Base-by-base conservation (phyloP, 2,113 vertebrate genomes). In the Eonycteris spelaea region DNA sequence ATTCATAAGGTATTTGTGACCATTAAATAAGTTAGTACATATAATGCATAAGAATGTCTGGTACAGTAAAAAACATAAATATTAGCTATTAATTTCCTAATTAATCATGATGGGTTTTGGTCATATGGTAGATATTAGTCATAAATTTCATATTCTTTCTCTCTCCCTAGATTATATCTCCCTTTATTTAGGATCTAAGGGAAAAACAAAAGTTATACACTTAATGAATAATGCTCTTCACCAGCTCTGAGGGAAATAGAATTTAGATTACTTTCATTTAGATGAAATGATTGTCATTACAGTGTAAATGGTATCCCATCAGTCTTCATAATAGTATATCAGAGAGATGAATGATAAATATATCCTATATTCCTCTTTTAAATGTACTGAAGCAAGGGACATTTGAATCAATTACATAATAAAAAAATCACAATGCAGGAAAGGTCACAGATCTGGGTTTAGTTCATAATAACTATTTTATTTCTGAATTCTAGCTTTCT, bases 201-300 rank as follows among this genome's bases (percentile, higher is more conserved):
- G n/a, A n/a, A 68, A 55, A 71, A 70, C 15, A 48, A 33, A 75
- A 51, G 7, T 91, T 79, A 16, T 16, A 77, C 1, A 40, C 5
- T 90, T 93, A 91, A 68, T 73, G 75, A 95, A 55, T 90, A 92
- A 90, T 96, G 33, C 15, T 82, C 13, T 86, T 80, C 5, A 70
- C 26, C 43, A 86, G 51, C 65, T 86, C 51, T 30, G 11, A 96
- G 43, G 30, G 14, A 63, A 55, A 35, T 65, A 96, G 40, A 74
- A 83, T 86, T 63, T 45, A 73, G 9, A 6, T 30, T 79, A 67
- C 14, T 79, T 94, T 85, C 22, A 65, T 90, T 75, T 94, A 77
- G 59, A 86, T 77, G 6, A 83, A 84, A 74, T 59, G 68, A n/a
- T 22, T 87, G 61, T 71, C 53, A 82, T 63, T 92, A 65, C 10